Percentiles rank a stretch among this genome's conserved stretches.
These are phyloP conservation scores for Polyodon spathula DNA, from an alignment of 2,113 vertebrate species.

Conservation along the genomic window DNA sequence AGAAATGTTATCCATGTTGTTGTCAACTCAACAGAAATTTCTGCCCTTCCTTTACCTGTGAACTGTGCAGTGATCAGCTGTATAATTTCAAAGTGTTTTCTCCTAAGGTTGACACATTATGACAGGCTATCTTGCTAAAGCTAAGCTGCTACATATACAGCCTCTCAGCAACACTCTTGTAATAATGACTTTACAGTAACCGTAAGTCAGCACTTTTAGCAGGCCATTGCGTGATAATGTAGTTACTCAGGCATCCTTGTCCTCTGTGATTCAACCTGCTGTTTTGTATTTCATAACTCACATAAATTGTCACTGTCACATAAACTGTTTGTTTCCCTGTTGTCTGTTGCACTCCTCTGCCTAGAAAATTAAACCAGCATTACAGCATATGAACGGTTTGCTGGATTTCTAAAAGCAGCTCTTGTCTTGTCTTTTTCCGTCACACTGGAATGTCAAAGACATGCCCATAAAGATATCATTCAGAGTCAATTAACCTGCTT, in stretches of 20 bases:
- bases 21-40: not conserved
- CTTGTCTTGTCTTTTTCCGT: too few species aligned
- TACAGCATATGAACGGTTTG: too few species aligned
- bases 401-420: too few species aligned
- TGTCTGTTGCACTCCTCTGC: not conserved
- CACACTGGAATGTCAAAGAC: too few species aligned
- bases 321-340: not conserved
- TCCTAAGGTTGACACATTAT: not conserved
- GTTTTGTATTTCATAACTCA: not conserved
- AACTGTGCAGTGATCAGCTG: not conserved
- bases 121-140: not conserved
- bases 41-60: not conserved
- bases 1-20: too few species aligned
- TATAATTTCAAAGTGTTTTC: not conserved
- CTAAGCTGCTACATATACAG: not conserved
- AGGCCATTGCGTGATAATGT: not conserved
- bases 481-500: too few species aligned
- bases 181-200: not conserved
- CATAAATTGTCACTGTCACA: not conserved
- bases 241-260: conserved; percentile 3
- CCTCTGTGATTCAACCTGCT: conserved; percentile 1
- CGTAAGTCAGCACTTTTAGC: not conserved
- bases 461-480: too few species aligned
- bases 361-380: too few species aligned
- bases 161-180: too few species aligned